Evolutionary conservation across 92 coral and sea anemone species (phyloP).

Genomic region (Scolanthus callimorphus): DNA sequence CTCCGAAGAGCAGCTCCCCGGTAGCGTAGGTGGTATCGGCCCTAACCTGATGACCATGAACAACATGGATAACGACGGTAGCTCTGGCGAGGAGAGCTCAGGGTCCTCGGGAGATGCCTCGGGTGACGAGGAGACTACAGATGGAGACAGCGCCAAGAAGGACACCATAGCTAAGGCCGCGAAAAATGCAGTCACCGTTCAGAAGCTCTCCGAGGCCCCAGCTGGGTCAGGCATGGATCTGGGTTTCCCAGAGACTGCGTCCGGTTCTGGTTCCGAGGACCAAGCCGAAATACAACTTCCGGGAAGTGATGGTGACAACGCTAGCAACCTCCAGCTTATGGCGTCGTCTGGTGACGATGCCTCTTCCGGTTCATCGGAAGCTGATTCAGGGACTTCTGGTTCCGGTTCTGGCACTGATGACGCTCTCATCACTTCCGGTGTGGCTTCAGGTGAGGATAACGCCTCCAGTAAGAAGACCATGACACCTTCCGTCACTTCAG

Average conservation of each 20-base stretch:
- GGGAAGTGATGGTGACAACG: slow-evolving; percentile 52
- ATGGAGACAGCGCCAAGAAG: slow-evolving; percentile 4
- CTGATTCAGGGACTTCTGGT: slow-evolving; percentile 25
- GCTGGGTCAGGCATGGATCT: slow-evolving; percentile 50
- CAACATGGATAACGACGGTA: slow-evolving; percentile 55
- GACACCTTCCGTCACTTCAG: slow-evolving; percentile 9
- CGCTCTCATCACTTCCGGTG: slow-evolving; percentile 1
- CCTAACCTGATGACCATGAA: slow-evolving; percentile 91
- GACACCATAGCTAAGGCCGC: slow-evolving; percentile 21
- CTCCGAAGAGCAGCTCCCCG: slow-evolving; percentile 78
- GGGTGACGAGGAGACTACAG: slow-evolving; percentile 19
- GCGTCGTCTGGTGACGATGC: slow-evolving; percentile 53
- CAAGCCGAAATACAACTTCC: slow-evolving; percentile 39
- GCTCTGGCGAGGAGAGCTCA: slow-evolving; percentile 27
- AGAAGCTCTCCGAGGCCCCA: slow-evolving; percentile 1
- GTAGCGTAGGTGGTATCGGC: slow-evolving; percentile 90
- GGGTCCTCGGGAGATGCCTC: slow-evolving; percentile 58
- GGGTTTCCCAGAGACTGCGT: slow-evolving; percentile 16
- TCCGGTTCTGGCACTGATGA: slow-evolving; percentile 10
- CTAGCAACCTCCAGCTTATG: slow-evolving; percentile 29
- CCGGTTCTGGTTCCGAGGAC: slow-evolving; percentile 29
- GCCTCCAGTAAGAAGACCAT: slow-evolving; percentile 12
- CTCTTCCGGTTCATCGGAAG: slow-evolving; percentile 37
- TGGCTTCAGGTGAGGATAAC: neutral
- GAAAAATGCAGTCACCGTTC: slow-evolving; percentile 1